Evolutionary conservation across 2,888 invertebrate genomes (phyloP), one percentile per base, ranked within the genome.

Genomic region (Metopia argyrocephala): DNA sequence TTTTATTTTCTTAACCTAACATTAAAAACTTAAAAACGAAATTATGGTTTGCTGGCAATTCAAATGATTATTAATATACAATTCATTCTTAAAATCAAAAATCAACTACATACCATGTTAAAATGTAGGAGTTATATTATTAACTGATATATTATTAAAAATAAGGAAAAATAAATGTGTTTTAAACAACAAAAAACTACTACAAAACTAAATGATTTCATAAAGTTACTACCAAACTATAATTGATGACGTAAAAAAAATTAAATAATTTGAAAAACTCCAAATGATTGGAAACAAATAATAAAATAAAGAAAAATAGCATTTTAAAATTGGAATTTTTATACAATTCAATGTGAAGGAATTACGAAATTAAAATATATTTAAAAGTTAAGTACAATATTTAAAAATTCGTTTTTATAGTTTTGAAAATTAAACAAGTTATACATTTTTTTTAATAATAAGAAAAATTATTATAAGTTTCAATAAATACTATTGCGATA

Each of bases 1-100:
- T 57, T 45, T 12, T 54, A 23, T 25, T 20, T 27, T 2, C 50
- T 45, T 59, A 59, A 74, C 57, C 18, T 65, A 57, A 64, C 64
- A 54, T 2, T 64, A 62, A 52, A 70, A 59, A 52, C 68, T 68
- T 73, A 74, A 54, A 61, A 48, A 59, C 25, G 71, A 66, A 66
- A 31, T 59, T 52, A 21, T 69, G 78, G 64, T 79, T 79, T 79
- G 69, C 78, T 69, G 78, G 74, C 68, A 79, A 79, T 65, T 79
- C 74, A 69, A 73, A 48, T 48, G 65, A 52, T 12, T 54, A 6
- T 46, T 45, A 21, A n/a, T 27, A n/a, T 54, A 15, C 54, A 2
- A 25, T 25, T 25, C 12, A 54, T 27, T 27, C 2, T 5, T 5
- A 25, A 15, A 4, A 54, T 27, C 27, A n/a, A 59, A 31, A 20